Conservation (phyloP, 2,888 invertebrate species). For the Thysanoteuthis rhombus region DNA sequence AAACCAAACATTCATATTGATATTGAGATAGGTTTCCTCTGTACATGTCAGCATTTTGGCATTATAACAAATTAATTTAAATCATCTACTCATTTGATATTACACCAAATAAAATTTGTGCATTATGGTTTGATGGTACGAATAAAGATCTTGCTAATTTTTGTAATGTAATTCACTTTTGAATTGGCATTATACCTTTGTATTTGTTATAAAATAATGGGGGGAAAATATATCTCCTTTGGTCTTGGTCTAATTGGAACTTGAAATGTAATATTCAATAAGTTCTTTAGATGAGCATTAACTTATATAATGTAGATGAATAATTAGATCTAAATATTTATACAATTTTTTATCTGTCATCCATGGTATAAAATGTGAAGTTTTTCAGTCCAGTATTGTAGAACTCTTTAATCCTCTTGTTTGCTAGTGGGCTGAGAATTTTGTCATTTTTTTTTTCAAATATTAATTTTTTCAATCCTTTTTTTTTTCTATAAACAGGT, state of each 20-base stretch:
- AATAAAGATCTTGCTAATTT: neutral
- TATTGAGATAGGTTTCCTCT: too few relatives aligned
- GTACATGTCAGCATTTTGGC: too few relatives aligned
- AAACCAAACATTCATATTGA: too few relatives aligned
- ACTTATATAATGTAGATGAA: neutral
- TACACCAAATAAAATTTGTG: neutral
- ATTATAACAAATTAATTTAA: too few relatives aligned
- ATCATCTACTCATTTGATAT: neutral
- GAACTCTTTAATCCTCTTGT: too few relatives aligned
- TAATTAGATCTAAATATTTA: neutral
- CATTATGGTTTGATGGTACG: neutral
- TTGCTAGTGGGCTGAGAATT: too few relatives aligned
- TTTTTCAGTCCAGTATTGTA: neutral
- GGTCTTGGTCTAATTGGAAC: neutral
- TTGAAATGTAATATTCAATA: neutral
- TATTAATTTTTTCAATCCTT: neutral
- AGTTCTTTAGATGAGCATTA: neutral
- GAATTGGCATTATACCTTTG: neutral
- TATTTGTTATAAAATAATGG: neutral
- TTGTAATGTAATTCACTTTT: neutral
- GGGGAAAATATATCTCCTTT: neutral
- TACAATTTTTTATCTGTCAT: too few relatives aligned
- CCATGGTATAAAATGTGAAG: neutral
- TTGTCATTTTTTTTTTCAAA: neutral
- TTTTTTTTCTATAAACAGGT: too few relatives aligned